Percentiles rank a stretch among this genome's conserved stretches.
These are phyloP conservation scores for Leptodactylus fuscus DNA, from an alignment of 2,113 vertebrate species.

Conservation along the genomic window DNA sequence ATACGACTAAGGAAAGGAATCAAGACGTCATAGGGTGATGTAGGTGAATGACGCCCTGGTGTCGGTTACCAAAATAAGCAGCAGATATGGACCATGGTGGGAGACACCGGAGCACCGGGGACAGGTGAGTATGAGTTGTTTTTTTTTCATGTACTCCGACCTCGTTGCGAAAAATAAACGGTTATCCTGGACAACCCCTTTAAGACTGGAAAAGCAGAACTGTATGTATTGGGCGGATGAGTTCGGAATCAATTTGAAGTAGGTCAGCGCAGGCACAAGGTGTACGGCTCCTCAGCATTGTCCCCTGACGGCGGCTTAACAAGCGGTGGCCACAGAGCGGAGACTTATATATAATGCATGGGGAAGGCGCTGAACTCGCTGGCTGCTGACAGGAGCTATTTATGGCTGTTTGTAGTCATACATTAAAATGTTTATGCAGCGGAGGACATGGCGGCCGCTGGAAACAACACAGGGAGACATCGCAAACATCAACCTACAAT, in stretches of 20 bases:
- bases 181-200: too few species aligned
- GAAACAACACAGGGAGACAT: neutral
- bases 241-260: neutral
- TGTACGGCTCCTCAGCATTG: neutral
- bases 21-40: too few species aligned
- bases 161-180: too few species aligned
- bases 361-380: neutral
- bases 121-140: too few species aligned
- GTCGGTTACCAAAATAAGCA: too few species aligned
- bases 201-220: neutral
- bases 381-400: neutral
- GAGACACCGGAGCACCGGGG: too few species aligned
- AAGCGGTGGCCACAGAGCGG: neutral
- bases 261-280: constrained; percentile 5
- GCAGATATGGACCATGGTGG: too few species aligned
- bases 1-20: too few species aligned
- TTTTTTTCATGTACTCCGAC: too few species aligned
- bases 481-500: neutral
- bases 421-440: neutral
- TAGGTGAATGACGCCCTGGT: too few species aligned
- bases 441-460: neutral
- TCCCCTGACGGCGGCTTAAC: neutral
- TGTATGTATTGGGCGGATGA: neutral
- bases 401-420: neutral
- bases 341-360: constrained; percentile 4